phyloP scores from a whole-genome alignment of 2,797 vertebrate species.

The Rhynchotus rufescens region DNA sequence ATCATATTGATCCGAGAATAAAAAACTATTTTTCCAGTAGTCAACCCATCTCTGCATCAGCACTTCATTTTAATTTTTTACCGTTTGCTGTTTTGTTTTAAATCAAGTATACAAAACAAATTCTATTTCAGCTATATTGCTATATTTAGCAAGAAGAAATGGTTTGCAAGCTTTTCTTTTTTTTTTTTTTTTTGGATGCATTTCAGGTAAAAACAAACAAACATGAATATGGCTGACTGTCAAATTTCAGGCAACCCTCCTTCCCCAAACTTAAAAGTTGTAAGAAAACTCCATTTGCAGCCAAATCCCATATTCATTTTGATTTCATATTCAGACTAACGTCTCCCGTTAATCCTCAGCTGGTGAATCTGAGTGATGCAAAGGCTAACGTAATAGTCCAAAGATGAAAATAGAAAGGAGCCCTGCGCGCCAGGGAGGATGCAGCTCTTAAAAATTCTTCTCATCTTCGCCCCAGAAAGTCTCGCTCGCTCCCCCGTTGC shows the following conservation, averaged over 20 bases:
- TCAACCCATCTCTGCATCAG: slow-evolving; percentile 73
- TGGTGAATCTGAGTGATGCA: slow-evolving; percentile 44
- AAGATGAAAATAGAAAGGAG: slow-evolving; percentile 63
- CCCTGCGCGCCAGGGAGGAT: slow-evolving; percentile 20
- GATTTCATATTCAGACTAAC: slow-evolving; percentile 56
- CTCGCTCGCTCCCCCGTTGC: slow-evolving; percentile 9
- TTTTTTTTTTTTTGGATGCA: slow-evolving; percentile 41
- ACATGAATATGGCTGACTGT: slow-evolving; percentile 73
- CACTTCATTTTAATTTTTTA: slow-evolving; percentile 71
- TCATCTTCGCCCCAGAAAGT: slow-evolving; percentile 35
- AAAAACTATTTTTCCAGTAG: slow-evolving; percentile 74
- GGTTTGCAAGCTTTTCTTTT: slow-evolving; percentile 55
- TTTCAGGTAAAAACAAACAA: slow-evolving; percentile 74
- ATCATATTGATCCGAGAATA: slow-evolving; percentile 82
- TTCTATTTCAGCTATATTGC: slow-evolving; percentile 62
- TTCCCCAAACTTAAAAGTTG: slow-evolving; percentile 50
- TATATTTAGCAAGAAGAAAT: slow-evolving; percentile 76
- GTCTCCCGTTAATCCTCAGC: slow-evolving; percentile 44
- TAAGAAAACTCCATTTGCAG: slow-evolving; percentile 37
- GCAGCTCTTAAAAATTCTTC: slow-evolving; percentile 32
- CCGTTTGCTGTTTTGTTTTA: slow-evolving; percentile 64
- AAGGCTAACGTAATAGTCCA: slow-evolving; percentile 54
- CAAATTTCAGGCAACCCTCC: slow-evolving; percentile 65
- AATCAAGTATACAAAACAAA: slow-evolving; percentile 71
- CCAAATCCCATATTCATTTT: slow-evolving; percentile 53